A percentile compares a stretch with the other conserved stretches of the same genome.
Evolutionary conservation across 2,113 vertebrate species (phyloP).

Genomic region (Electrona antarctica): DNA sequence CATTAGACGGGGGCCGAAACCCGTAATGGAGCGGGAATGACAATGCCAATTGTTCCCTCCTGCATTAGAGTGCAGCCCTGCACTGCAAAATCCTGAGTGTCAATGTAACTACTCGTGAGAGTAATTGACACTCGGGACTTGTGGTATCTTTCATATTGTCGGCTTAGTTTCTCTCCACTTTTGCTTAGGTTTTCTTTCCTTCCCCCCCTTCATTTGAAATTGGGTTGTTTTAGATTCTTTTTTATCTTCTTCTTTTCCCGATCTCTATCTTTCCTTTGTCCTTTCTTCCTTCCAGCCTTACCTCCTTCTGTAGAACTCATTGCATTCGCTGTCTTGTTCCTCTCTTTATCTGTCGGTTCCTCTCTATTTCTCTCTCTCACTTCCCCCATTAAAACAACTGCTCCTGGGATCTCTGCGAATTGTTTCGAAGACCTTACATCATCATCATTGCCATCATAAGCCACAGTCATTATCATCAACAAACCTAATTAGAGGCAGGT

Average conservation of each 20-base stretch:
- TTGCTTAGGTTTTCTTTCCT: too few species aligned
- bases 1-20: constrained; percentile 48
- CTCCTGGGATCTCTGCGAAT: constrained; percentile 66
- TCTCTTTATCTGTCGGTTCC: neutral
- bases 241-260: constrained; percentile 28
- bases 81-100: too few species aligned
- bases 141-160: constrained; percentile 56
- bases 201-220: too few species aligned
- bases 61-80: constrained; percentile 29
- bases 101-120: too few species aligned
- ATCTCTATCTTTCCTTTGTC: constrained; percentile 42
- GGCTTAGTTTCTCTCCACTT: constrained; percentile 24
- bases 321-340: neutral
- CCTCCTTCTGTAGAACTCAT: constrained; percentile 4
- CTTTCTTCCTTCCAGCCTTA: constrained; percentile 35
- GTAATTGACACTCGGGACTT: too few species aligned
- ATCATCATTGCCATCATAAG: constrained; percentile 36
- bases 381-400: constrained; percentile 62
- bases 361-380: constrained; percentile 1
- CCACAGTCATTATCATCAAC: constrained; percentile 58
- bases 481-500: constrained; percentile 59
- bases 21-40: constrained; percentile 57
- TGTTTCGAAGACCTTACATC: constrained; percentile 71
- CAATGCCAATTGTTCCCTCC: constrained; percentile 55
- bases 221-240: neutral